Percentiles rank a stretch among this genome's conserved stretches.
Evolutionary conservation across 2,113 vertebrate genomes (phyloP).

Genomic region (Stomatorhinus ivindoensis): DNA sequence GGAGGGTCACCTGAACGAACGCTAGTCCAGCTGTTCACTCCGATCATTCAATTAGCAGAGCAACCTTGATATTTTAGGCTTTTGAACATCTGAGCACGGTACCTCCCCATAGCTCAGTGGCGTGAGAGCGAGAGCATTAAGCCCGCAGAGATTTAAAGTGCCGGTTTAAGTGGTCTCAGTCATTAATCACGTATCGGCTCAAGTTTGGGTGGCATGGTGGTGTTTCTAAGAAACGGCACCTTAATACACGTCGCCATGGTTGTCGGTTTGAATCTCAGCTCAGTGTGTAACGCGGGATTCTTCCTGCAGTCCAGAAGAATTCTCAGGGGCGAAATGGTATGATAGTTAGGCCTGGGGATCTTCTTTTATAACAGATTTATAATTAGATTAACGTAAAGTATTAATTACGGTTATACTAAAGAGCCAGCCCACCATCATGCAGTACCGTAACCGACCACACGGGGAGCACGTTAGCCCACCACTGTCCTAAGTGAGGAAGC

Average conservation of each 20-base stretch:
- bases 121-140: not conserved
- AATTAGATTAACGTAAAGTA: not conserved
- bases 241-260: not conserved
- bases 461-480: not conserved
- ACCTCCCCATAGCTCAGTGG: not conserved
- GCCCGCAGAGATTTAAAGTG: not conserved
- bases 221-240: not conserved
- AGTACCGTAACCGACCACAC: not conserved
- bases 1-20: not conserved
- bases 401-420: not conserved
- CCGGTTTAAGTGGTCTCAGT: not conserved
- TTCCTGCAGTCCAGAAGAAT: not conserved
- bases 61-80: not conserved
- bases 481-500: too few relatives aligned
- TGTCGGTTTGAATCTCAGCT: not conserved
- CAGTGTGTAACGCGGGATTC: not conserved
- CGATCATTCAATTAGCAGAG: not conserved
- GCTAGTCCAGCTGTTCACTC: not conserved
- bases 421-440: not conserved
- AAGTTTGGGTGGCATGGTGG: not conserved
- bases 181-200: not conserved
- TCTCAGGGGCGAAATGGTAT: not conserved
- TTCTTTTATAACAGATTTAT: not conserved
- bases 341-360: not conserved
- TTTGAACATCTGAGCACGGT: not conserved